These are phyloP conservation scores for Conus canariensis DNA, from an alignment of 2,888 invertebrate species.

Conservation along the genomic window DNA sequence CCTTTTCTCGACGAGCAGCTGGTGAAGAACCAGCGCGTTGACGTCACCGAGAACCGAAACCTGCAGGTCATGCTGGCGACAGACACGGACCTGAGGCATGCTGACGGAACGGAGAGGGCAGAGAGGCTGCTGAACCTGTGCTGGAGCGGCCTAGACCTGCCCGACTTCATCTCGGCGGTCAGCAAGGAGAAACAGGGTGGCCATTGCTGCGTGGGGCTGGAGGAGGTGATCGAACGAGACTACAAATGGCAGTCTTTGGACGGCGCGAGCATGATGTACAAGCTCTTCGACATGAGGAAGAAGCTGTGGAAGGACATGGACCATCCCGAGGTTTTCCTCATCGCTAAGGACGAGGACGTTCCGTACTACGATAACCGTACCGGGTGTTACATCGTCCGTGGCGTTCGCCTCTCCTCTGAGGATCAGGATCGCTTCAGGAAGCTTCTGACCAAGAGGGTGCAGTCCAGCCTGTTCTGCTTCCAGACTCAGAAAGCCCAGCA, in stretches of 20 bases:
- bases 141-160: background rate
- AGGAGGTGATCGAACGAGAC: background rate
- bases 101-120: background rate
- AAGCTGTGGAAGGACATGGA: conserved; percentile 1
- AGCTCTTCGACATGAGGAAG: background rate
- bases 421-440: background rate
- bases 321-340: background rate
- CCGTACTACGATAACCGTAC: background rate
- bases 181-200: background rate
- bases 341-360: background rate
- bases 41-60: background rate
- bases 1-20: background rate
- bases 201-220: background rate
- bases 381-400: background rate
- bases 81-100: background rate
- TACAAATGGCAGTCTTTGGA: background rate
- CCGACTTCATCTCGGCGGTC: background rate
- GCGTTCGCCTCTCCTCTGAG: background rate
- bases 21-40: background rate
- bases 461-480: background rate
- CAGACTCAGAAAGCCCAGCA: background rate
- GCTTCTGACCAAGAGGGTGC: background rate
- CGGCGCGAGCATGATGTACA: background rate
- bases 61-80: background rate
- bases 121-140: conserved; percentile 7